These are phyloP conservation scores for Halichoerus grypus DNA, from an alignment of 2,113 vertebrate genomes.

Conservation along the genomic window DNA sequence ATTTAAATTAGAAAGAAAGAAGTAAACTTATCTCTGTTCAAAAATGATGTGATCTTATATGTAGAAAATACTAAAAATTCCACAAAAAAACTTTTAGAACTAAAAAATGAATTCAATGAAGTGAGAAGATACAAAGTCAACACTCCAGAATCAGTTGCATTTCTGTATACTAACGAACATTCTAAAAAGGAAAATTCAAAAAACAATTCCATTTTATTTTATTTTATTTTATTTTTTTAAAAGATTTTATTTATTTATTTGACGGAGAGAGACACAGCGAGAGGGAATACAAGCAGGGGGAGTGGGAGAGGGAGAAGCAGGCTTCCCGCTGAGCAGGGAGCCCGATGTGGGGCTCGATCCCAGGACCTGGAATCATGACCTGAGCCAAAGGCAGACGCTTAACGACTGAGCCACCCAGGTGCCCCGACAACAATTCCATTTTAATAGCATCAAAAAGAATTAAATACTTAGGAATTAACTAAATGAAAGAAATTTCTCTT, in stretches of 20 bases:
- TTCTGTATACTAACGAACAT: neutral
- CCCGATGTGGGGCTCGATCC: too few relatives aligned
- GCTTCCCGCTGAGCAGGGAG: too few relatives aligned
- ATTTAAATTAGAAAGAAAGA: neutral
- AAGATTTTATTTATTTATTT: too few relatives aligned
- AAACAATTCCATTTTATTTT: neutral
- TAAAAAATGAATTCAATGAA: neutral
- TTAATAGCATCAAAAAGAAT: neutral
- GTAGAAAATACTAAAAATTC: neutral
- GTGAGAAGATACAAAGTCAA: neutral
- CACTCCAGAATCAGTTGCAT: neutral
- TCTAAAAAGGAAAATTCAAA: neutral
- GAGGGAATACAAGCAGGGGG: too few relatives aligned
- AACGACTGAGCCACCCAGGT: too few relatives aligned
- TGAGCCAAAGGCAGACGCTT: too few relatives aligned
- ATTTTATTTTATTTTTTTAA: too few relatives aligned
- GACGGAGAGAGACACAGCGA: too few relatives aligned
- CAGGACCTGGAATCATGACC: too few relatives aligned
- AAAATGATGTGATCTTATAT: neutral
- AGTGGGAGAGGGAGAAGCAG: too few relatives aligned
- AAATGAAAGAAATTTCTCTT: neutral
- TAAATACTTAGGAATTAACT: neutral
- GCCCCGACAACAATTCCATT: neutral
- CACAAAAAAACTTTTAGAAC: neutral
- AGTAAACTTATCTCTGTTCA: neutral